Base-by-base conservation (phyloP, 2,888 invertebrate genomes). In the Stenichneumon culpator region DNA sequence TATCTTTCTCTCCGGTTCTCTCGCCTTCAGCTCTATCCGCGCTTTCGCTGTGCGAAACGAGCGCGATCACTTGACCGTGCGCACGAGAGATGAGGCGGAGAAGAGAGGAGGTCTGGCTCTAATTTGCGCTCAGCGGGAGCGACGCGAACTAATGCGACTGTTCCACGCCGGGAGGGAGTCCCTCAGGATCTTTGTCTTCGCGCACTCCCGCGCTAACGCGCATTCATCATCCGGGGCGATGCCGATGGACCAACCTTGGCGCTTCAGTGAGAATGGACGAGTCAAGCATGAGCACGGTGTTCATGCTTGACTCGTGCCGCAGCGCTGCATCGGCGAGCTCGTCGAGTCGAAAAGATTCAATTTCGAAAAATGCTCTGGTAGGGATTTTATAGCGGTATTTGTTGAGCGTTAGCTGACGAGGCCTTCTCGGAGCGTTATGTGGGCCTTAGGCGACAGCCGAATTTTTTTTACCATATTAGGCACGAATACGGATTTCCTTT, bases 111-210 rank as follows among this genome's bases (percentile, higher is more conserved):
- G 88, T 89, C 88, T 86, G 90, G 90, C 89, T 92, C 92, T 93
- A 93, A 93, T 93, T 93, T 93, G 92, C 92, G 91, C 93, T 81
- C 93, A 93, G 93, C 93, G 86, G 93, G 93, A 91, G 92, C 92
- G 90, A 92, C 92, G 91, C 92, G 90, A 92, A 93, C 93, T 92
- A 93, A 93, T 93, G 93, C 91, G 89, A 86, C 83, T 89, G 90
- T 88, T 88, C 90, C 91, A 89, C 90, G 91, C 91, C 91, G 89
- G 90, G 92, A 91, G 91, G 91, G 89, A 90, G 88, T 89, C 88
- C 89, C 72, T 22, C 73, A 86, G 87, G 89, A 89, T 91, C 92
- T 93, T 93, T 92, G 92, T 92, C 91, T 92, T 91, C 89, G 90
- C 89, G 89, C 89, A 92, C 92, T 90, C 92, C 92, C 92, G 93